Percentiles rank a stretch among this genome's conserved stretches.
phyloP scores from a whole-genome alignment of 2,888 invertebrate genomes.

The Rhagium mordax region DNA sequence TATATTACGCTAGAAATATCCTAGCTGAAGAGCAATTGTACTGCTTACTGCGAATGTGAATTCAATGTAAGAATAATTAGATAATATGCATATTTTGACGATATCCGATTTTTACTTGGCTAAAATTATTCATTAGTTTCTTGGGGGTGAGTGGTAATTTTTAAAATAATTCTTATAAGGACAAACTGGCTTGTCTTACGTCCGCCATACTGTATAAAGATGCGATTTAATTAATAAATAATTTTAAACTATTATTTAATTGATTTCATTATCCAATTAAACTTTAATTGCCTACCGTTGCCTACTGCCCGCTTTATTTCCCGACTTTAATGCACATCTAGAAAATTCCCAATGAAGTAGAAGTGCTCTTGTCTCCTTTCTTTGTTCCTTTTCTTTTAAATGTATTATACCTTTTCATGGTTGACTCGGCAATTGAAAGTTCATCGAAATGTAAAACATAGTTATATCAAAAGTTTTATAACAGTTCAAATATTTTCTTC shows the following conservation, averaged over 20 bases:
- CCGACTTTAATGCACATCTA: not conserved
- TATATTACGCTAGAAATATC: too few relatives aligned
- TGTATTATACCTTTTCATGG: conserved; percentile 37
- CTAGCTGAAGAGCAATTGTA: too few relatives aligned
- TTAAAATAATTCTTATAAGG: too few relatives aligned
- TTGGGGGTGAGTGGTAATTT: too few relatives aligned
- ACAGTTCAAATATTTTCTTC: not conserved
- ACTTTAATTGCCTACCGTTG: not conserved
- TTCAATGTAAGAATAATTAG: too few relatives aligned
- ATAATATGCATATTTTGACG: too few relatives aligned
- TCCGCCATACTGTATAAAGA: too few relatives aligned
- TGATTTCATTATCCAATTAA: not conserved
- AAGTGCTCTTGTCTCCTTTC: conserved; percentile 22
- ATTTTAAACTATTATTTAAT: not conserved
- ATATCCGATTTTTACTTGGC: too few relatives aligned
- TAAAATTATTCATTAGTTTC: too few relatives aligned
- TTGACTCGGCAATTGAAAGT: conserved; percentile 33
- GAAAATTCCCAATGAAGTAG: conserved; percentile 11
- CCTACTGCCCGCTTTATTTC: not conserved
- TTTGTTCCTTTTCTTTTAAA: conserved; percentile 28
- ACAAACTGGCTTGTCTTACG: too few relatives aligned
- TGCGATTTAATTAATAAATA: not conserved
- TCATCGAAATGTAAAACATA: conserved; percentile 35
- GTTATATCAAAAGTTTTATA: conserved; percentile 15
- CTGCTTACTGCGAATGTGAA: too few relatives aligned